phyloP scores from a whole-genome alignment of 2,888 invertebrate species.

The Lasioglossum leucozonium region DNA sequence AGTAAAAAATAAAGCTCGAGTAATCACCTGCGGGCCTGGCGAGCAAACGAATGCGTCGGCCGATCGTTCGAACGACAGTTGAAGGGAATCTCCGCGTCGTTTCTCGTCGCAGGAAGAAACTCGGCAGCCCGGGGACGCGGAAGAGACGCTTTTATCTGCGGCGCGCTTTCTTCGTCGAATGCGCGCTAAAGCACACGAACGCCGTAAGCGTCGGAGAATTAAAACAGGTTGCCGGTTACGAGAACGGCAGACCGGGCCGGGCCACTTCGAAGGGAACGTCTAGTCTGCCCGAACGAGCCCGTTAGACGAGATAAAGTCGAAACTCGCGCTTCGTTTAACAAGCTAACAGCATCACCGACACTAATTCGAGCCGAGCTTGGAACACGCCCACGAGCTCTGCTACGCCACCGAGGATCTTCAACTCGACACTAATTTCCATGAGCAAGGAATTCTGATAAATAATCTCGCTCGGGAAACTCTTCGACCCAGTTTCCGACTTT shows the following conservation, averaged over 20 bases:
- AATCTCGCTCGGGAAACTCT: neutral
- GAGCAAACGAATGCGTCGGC: neutral
- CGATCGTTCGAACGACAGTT: neutral
- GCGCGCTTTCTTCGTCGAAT: neutral
- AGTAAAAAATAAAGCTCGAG: neutral
- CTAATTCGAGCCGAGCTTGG: constrained; percentile 38
- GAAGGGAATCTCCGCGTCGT: neutral
- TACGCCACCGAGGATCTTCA: neutral
- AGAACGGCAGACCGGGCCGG: constrained; percentile 26
- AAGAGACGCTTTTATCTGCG: constrained; percentile 1
- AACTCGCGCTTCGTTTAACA: constrained; percentile 57
- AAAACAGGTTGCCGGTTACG: constrained; percentile 13
- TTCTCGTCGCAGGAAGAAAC: neutral
- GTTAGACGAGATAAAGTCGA: constrained; percentile 39
- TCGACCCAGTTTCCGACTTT: neutral
- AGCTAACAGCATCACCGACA: constrained; percentile 47
- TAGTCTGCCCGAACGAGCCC: neutral
- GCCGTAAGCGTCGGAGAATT: constrained; percentile 19
- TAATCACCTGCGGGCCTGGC: neutral
- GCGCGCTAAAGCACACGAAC: constrained; percentile 25
- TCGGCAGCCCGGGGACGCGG: neutral
- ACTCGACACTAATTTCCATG: neutral
- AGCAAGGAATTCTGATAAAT: neutral
- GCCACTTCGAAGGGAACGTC: constrained; percentile 23
- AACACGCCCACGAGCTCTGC: neutral